Evolutionary conservation across 2,113 vertebrate species (phyloP).

Genomic region (Neolamprologus longior): DNA sequence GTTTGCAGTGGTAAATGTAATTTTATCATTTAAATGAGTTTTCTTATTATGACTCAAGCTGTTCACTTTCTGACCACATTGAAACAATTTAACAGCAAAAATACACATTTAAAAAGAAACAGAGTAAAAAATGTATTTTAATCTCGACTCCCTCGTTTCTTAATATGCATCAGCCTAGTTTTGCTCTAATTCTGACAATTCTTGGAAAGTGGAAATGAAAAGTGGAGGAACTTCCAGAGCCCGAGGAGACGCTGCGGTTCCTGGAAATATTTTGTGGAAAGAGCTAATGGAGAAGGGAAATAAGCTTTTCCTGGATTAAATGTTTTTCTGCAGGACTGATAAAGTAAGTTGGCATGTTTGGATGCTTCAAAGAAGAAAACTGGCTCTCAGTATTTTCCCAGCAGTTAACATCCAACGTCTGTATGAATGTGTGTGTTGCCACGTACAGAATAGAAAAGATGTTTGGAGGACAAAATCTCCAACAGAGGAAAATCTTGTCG

Average conservation of each 20-base stretch:
- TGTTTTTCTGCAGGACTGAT: not conserved
- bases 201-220: not conserved
- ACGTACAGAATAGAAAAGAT: not conserved
- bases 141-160: rapidly evolving
- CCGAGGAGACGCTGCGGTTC: too few relatives aligned
- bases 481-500: not conserved
- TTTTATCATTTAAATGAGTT: not conserved
- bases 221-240: rapidly evolving
- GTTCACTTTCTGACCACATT: rapidly evolving
- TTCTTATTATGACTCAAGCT: not conserved
- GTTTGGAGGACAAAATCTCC: not conserved
- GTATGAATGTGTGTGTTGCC: not conserved
- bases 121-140: rapidly evolving
- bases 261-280: not conserved
- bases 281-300: not conserved
- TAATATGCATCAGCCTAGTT: not conserved
- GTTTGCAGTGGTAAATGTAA: rapidly evolving
- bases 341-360: not conserved
- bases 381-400: not conserved
- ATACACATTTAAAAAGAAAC: not conserved
- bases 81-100: not conserved
- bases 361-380: not conserved
- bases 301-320: not conserved
- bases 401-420: rapidly evolving
- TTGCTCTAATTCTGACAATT: not conserved